A percentile compares a stretch with the other conserved stretches of the same genome.
Evolutionary conservation across 2,797 vertebrate genomes (phyloP).

Genomic region (Channa striata): DNA sequence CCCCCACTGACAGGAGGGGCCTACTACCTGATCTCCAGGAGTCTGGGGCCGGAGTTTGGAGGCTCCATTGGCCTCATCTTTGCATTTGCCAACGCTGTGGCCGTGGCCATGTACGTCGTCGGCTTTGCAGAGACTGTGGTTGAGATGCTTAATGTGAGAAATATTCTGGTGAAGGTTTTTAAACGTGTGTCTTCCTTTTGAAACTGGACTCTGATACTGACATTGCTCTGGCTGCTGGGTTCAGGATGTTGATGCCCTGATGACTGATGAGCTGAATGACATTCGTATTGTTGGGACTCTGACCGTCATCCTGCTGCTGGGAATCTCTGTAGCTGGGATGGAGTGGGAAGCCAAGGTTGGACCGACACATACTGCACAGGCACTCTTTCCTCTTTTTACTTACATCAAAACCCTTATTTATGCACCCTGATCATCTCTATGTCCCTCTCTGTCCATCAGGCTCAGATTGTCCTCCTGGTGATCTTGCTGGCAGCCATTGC

Average conservation of each 20-base stretch:
- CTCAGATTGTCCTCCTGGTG: constrained; percentile 93
- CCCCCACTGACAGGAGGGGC: constrained; percentile 87
- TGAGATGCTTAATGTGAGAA: constrained; percentile 90
- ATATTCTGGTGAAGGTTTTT: accelerated
- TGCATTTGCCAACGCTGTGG: constrained; percentile 96
- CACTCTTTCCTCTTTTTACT: no score
- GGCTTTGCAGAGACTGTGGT: constrained; percentile 97
- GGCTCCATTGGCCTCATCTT: constrained; percentile 97
- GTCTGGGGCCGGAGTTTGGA: constrained; percentile 95
- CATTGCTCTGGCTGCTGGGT: not conserved
- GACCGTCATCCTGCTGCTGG: constrained; percentile 92
- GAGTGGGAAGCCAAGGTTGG: constrained; percentile 97
- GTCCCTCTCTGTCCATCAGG: constrained; percentile 78
- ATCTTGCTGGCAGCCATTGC: constrained; percentile 91
- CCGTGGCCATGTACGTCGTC: constrained; percentile 98
- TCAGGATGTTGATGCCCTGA: constrained; percentile 90
- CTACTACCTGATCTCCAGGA: constrained; percentile 97
- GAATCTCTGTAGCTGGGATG: constrained; percentile 97
- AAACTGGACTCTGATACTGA: not conserved
- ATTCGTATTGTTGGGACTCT: constrained; percentile 95
- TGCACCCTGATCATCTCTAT: no score
- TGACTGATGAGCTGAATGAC: constrained; percentile 94
- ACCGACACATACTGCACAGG: not conserved
- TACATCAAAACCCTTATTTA: not conserved
- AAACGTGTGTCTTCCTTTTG: not conserved